phyloP scores from a whole-genome alignment of 2,888 invertebrate genomes.

The Drosophila kambysellisi region DNA sequence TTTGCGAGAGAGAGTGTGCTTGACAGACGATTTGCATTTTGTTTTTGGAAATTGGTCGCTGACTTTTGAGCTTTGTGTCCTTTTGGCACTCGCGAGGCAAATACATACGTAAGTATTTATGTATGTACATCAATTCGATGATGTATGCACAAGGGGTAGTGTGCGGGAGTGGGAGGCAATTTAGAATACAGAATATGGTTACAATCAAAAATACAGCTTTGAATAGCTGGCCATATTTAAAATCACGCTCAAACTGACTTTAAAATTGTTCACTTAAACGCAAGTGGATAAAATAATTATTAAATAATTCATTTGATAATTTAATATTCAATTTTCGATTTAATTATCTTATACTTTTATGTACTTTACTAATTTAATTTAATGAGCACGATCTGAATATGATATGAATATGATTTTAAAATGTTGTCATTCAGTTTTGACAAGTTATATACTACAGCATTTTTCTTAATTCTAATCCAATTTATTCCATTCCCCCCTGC shows the following conservation, averaged over 20 bases:
- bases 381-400: neutral
- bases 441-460: neutral
- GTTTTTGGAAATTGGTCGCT: slow-evolving; percentile 63
- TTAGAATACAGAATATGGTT: neutral
- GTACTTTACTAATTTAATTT: no score
- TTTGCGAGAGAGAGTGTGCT: slow-evolving; percentile 44
- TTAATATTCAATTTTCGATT: neutral
- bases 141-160: neutral
- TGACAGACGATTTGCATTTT: slow-evolving; percentile 80
- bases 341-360: neutral
- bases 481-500: no score
- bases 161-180: neutral
- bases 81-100: slow-evolving; percentile 19
- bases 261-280: neutral
- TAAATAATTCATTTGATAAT: neutral
- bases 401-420: neutral
- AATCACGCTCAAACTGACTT: neutral
- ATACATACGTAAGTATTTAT: slow-evolving; percentile 7
- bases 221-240: neutral
- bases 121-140: neutral
- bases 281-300: neutral
- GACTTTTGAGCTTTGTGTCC: slow-evolving; percentile 50
- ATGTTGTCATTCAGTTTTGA: neutral
- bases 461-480: neutral
- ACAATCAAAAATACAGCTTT: neutral